Evolutionary conservation across 2,888 invertebrate species (phyloP).

Genomic region (Drosophila paramelanica): DNA sequence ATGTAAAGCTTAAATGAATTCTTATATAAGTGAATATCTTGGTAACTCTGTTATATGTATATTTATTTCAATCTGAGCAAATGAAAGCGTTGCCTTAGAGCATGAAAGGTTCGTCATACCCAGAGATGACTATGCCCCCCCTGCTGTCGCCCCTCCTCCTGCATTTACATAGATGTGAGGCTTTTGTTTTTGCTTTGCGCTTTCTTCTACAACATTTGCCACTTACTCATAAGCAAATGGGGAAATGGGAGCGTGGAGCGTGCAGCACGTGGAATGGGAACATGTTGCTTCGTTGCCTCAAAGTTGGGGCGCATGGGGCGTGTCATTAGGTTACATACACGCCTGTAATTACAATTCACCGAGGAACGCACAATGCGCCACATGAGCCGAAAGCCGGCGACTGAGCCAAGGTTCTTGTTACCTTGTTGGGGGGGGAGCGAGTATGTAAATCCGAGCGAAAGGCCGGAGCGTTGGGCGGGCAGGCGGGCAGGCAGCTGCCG

Average conservation of each 20-base stretch:
- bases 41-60: too few species aligned
- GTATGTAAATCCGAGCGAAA: slow-evolving; percentile 42
- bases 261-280: slow-evolving; percentile 18
- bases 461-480: too few species aligned
- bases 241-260: background rate
- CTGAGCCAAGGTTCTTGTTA: slow-evolving; percentile 20
- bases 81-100: slow-evolving; percentile 7
- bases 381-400: slow-evolving; percentile 24
- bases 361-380: slow-evolving; percentile 54
- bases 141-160: background rate
- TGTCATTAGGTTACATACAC: slow-evolving; percentile 78
- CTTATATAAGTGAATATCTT: too few species aligned
- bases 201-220: slow-evolving; percentile 70
- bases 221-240: slow-evolving; percentile 52
- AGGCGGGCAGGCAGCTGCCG: background rate
- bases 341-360: slow-evolving; percentile 77
- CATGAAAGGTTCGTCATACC: slow-evolving; percentile 22
- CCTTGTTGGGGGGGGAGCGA: slow-evolving; percentile 13
- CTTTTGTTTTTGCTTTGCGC: slow-evolving; percentile 32
- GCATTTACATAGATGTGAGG: background rate
- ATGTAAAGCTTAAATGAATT: too few species aligned
- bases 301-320: slow-evolving; percentile 46
- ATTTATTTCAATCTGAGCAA: too few species aligned
- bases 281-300: slow-evolving; percentile 43
- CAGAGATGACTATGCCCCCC: slow-evolving; percentile 16